Base-by-base conservation (phyloP, 2,888 invertebrate genomes). In the Caenorhabditis macrosperma region DNA sequence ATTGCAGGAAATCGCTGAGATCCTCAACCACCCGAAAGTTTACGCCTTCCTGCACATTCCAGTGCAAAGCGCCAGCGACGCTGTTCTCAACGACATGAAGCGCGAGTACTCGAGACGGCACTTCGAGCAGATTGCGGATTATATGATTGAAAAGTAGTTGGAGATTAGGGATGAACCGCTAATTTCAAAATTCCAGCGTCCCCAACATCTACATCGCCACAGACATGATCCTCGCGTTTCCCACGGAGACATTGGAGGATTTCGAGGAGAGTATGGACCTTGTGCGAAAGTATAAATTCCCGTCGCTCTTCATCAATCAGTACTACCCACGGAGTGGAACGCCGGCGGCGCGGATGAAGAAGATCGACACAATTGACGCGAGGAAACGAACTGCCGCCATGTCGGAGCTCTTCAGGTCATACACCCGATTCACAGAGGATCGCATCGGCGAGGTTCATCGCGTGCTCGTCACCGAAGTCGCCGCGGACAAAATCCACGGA, bases 181-280 rank as follows among this genome's bases (percentile, higher is more conserved):
- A 28, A 1, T 33, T 54, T 15, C 15, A 33, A 52, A 38, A 38
- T 12, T 38, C 12, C 91, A 95, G 95, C 82, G 95, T 98, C 0
- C 94, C 95, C 0, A 95, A 94, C 2, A 93, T 97, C 61, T 97
- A 96, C 15, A 95, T 99, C 88, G 97, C 97, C 0, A 99, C 98
- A 0, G 98, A 99, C 91, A 95, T 99, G 54, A 99, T 99, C 88
- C 97, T 97, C 91, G 98, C 98, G 0, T 99, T 98, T 92, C 99
- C 99, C 0, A 96, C 96, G 0, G 99, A 99, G 92, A 96, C 95
- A 0, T 94, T 94, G 54, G 91, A 92, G 90, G 95, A 99, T 91
- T 99, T 99, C 91, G 93, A 94, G 57, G 94, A 95, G 81, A 97
- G 97, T 28, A 82, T 85, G 85, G 91, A 92, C 0, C 92, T 99